Conservation (phyloP, 2,113 vertebrate genomes). For the Zosterops hypoxanthus region DNA sequence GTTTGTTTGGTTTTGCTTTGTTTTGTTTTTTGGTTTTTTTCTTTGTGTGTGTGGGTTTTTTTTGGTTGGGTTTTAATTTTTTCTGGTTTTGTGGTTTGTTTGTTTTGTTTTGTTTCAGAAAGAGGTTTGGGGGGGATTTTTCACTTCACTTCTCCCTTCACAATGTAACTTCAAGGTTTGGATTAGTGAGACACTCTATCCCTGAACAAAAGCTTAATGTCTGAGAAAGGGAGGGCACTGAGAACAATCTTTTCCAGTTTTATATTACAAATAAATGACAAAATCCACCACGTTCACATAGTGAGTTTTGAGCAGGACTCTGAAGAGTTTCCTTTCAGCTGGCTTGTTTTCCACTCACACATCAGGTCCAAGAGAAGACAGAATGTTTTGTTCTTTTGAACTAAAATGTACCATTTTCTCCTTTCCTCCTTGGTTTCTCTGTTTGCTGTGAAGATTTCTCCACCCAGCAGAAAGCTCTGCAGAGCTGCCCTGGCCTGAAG, state of each 20-base stretch:
- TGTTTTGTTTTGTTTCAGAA: neutral
- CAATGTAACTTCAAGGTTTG: neutral
- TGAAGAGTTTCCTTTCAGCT: neutral
- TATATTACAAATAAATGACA: neutral
- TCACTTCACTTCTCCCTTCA: neutral
- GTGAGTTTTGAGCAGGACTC: neutral
- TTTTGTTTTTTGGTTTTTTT: too few relatives aligned
- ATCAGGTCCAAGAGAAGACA: neutral
- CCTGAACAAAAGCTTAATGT: neutral
- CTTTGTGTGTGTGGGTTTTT: too few relatives aligned
- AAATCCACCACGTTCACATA: accelerated
- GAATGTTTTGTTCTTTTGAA: neutral
- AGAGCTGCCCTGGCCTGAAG: neutral
- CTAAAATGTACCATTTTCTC: neutral
- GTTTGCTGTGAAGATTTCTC: neutral
- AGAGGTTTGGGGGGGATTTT: neutral
- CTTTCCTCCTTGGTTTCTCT: neutral
- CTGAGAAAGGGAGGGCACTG: neutral
- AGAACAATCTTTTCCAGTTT: neutral
- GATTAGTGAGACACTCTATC: neutral
- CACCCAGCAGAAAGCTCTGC: neutral
- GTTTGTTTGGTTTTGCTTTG: too few relatives aligned
- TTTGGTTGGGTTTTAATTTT: too few relatives aligned
- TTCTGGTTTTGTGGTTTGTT: too few relatives aligned
- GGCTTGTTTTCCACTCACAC: neutral